phyloP scores from a whole-genome alignment of 2,888 invertebrate genomes.

The Spodoptera picta region DNA sequence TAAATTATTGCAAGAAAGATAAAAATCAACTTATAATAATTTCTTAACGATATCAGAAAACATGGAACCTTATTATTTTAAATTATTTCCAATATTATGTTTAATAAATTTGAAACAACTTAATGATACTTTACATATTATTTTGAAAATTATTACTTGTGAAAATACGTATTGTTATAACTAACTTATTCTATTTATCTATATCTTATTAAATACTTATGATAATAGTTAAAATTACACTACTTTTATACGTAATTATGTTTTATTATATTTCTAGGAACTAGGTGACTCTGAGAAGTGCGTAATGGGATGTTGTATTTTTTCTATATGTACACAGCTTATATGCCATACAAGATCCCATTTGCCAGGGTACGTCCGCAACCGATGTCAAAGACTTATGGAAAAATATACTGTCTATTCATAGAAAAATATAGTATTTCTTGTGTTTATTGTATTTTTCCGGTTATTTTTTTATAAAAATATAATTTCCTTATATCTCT shows the following conservation, averaged over 20 bases:
- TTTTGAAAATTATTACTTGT: constrained; percentile 30
- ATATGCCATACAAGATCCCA: constrained; percentile 14
- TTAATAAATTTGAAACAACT: constrained; percentile 12
- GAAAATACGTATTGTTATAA: constrained; percentile 21
- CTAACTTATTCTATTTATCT: constrained; percentile 12
- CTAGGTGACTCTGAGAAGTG: constrained; percentile 67
- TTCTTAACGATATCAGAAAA: constrained; percentile 18
- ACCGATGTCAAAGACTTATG: constrained; percentile 16
- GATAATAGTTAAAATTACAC: too few relatives aligned
- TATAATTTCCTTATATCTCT: constrained; percentile 41
- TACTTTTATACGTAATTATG: constrained; percentile 1
- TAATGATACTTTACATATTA: constrained; percentile 1
- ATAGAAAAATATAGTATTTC: constrained; percentile 46
- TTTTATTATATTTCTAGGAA: constrained; percentile 54
- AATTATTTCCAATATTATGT: constrained; percentile 23
- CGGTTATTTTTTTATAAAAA: constrained; percentile 59
- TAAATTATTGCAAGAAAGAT: constrained; percentile 20
- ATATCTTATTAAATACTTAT: constrained; percentile 2
- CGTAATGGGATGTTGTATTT: background rate
- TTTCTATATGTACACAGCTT: constrained; percentile 15
- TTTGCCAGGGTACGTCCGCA: background rate
- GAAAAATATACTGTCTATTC: constrained; percentile 53
- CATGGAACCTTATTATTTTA: constrained; percentile 9
- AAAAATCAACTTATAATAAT: constrained; percentile 17
- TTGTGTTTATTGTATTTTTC: constrained; percentile 49